Conservation (phyloP, 2,113 vertebrate species). For the Oreochromis aureus region DNA sequence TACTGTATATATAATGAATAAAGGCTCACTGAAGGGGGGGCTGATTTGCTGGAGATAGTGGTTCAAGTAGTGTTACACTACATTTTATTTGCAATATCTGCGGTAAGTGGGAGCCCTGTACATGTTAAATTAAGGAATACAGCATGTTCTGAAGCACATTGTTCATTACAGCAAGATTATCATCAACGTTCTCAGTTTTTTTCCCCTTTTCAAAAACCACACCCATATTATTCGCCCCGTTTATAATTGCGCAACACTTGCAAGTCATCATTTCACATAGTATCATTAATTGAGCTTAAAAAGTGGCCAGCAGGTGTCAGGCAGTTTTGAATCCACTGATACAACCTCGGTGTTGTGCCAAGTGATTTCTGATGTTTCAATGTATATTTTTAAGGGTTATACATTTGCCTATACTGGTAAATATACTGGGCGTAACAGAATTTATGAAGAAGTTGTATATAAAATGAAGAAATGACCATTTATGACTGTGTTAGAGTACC, state of each 20-base stretch:
- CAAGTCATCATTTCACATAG: not conserved
- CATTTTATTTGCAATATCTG: not conserved
- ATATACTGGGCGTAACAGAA: not conserved
- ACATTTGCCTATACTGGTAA: not conserved
- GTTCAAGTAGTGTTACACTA: not conserved
- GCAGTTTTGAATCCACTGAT: not conserved
- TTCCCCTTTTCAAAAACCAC: not conserved
- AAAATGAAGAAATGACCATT: not conserved
- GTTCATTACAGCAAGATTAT: not conserved
- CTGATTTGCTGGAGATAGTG: not conserved
- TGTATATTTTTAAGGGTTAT: not conserved
- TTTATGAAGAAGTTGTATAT: not conserved
- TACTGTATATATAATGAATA: no score
- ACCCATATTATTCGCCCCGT: accelerated
- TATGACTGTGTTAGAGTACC: not conserved
- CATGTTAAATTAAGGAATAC: not conserved
- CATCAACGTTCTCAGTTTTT: not conserved
- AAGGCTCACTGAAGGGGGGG: not conserved
- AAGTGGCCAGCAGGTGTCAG: no score
- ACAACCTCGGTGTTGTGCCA: accelerated
- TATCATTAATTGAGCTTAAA: no score
- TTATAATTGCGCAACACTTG: not conserved
- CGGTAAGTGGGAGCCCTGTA: not conserved
- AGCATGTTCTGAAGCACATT: not conserved
- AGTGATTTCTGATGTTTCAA: not conserved